Evolutionary conservation across 2,888 invertebrate species (phyloP).

Genomic region (Metellina segmentata): DNA sequence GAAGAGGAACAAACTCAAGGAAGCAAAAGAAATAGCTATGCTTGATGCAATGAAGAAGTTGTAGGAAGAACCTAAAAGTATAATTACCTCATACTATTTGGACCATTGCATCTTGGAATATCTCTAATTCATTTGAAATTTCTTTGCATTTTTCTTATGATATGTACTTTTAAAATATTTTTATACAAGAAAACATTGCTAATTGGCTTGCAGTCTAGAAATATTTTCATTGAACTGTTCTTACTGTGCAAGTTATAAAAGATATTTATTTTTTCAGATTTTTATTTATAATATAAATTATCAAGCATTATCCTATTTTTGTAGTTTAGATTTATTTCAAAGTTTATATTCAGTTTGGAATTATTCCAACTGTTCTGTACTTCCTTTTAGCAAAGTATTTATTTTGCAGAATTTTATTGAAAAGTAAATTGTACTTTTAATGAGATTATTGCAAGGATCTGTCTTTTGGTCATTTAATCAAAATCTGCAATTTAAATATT

Average conservation of each 20-base stretch:
- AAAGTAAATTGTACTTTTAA: too few relatives aligned
- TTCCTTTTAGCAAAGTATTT: too few relatives aligned
- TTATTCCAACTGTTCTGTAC: not conserved
- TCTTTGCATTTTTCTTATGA: not conserved
- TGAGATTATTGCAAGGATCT: too few relatives aligned
- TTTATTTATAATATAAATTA: not conserved
- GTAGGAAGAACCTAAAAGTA: conserved; percentile 14
- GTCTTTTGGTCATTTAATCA: too few relatives aligned
- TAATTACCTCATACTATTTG: not conserved
- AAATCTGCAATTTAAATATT: too few relatives aligned
- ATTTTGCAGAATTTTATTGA: too few relatives aligned
- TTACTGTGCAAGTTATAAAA: not conserved
- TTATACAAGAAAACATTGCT: not conserved
- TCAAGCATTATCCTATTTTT: not conserved
- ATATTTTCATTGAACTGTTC: not conserved
- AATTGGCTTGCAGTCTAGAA: not conserved
- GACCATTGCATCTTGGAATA: not conserved
- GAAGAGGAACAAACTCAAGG: conserved; percentile 92
- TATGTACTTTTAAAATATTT: not conserved
- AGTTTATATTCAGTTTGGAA: not conserved
- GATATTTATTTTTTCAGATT: not conserved
- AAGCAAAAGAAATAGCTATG: conserved; percentile 90
- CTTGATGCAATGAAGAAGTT: conserved; percentile 79
- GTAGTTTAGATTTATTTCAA: not conserved
- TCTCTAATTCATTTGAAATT: not conserved